Conservation (phyloP, 2,888 invertebrate genomes). For the Apoda limacodes region DNA sequence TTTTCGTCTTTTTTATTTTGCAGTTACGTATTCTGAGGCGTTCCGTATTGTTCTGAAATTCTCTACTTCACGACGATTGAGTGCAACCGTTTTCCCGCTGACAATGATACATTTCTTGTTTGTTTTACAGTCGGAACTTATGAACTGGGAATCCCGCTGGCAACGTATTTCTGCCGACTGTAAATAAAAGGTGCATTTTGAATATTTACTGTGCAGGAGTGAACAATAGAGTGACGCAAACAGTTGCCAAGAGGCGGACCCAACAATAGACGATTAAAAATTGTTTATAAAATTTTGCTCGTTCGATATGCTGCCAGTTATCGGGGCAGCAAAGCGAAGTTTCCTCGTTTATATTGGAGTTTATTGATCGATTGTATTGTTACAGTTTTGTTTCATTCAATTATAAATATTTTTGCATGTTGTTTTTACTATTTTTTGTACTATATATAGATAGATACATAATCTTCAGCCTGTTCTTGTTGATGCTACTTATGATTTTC, state of each 20-base stretch:
- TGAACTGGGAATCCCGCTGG: too few relatives aligned
- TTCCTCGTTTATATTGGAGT: slow-evolving; percentile 20
- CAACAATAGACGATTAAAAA: slow-evolving; percentile 59
- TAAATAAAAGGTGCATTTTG: slow-evolving; percentile 7
- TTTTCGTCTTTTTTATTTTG: slow-evolving; percentile 43
- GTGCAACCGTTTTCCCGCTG: slow-evolving; percentile 33
- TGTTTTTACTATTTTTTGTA: too few relatives aligned
- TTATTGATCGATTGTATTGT: slow-evolving; percentile 19
- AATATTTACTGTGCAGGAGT: slow-evolving; percentile 12
- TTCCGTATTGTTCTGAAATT: slow-evolving; percentile 40
- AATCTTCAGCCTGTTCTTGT: too few relatives aligned
- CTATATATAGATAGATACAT: too few relatives aligned
- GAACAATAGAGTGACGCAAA: slow-evolving; percentile 52
- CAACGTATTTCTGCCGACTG: too few relatives aligned
- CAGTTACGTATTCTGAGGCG: slow-evolving; percentile 47
- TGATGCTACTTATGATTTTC: too few relatives aligned
- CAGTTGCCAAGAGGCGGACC: slow-evolving; percentile 41
- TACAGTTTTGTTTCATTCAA: slow-evolving; percentile 4
- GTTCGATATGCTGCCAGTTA: slow-evolving; percentile 40
- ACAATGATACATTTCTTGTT: slow-evolving; percentile 43
- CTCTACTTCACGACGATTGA: slow-evolving; percentile 29
- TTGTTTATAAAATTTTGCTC: slow-evolving; percentile 46
- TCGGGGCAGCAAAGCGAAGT: slow-evolving; percentile 25
- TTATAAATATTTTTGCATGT: too few relatives aligned
- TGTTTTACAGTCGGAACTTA: slow-evolving; percentile 15